Base-by-base conservation (phyloP, 2,113 vertebrate species). In the Prionailurus bengalensis region DNA sequence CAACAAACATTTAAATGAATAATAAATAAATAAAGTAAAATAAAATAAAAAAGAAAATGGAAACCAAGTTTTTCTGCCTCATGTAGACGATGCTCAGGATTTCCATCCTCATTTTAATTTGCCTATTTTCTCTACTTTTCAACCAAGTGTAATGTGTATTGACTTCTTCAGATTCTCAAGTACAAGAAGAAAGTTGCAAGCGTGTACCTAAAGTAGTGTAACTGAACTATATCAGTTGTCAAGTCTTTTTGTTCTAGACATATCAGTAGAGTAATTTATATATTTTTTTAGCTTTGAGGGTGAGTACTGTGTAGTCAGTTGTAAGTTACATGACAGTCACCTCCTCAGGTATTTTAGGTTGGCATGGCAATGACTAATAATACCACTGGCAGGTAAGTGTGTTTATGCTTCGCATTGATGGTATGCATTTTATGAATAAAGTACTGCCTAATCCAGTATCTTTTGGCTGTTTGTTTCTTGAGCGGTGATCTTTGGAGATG, bases 201-300 rank as follows among this genome's bases (percentile, higher is more conserved):
- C 45, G 19, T 63, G 29, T 36, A 82, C 27, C 31, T 90, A 76
- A 81, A 90, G 27, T 71, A 63, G 78, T 58, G 88, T 94, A 27
- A 76, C 23, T 55, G 21, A 78, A 61, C 39, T 55, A 23, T 55
- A 79, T 74, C 51, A 73, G 88, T 83, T 90, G 13, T 89, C 27
- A 65, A 55, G 12, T 15, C 21, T 68, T 95, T 94, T 92, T 94
- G 84, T 53, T 86, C 14, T 85, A 68, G 63, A 76, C 71, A 92
- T 39, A 7, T 91, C 55, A 81, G 16, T 89, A 89, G n/a, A 80
- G 71, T 53, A 91, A 55, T 91, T 82, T 79, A 19, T 76, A 85
- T 42, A 81, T 48, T 94, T 71, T 89, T 63, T 96, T 91, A 90
- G 53, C 53, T 95, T 92, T 96, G 94, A 70, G 48, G 71, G 58